Conservation (phyloP, 2,888 invertebrate genomes). For the Philereme vetulata region DNA sequence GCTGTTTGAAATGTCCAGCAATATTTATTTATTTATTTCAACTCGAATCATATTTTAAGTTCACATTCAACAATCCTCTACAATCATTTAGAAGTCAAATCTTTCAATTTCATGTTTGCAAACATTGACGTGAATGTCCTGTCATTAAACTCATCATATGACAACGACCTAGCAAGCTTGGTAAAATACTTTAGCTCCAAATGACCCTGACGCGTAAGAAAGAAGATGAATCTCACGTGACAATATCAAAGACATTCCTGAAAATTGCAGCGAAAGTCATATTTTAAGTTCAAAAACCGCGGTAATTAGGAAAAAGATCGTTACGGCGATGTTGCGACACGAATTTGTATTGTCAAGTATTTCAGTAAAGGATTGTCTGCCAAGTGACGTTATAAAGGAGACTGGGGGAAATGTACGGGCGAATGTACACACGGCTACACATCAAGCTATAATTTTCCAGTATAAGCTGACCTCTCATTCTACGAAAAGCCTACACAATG, state of each 20-base stretch:
- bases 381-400: background rate
- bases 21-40: too few species aligned
- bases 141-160: conserved; percentile 22
- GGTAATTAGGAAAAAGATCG: conserved; percentile 40
- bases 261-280: conserved; percentile 23
- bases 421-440: too few species aligned
- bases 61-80: too few species aligned
- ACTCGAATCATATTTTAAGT: too few species aligned
- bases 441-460: too few species aligned
- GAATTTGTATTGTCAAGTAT: conserved; percentile 22
- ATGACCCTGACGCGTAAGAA: conserved; percentile 18
- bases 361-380: conserved; percentile 10
- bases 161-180: conserved; percentile 36
- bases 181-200: conserved; percentile 28
- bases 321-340: conserved; percentile 35
- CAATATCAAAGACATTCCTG: conserved; percentile 37
- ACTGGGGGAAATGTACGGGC: too few species aligned
- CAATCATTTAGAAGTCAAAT: too few species aligned
- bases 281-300: conserved; percentile 28
- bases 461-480: too few species aligned
- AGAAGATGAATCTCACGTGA: conserved; percentile 32
- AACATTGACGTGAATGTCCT: conserved; percentile 25
- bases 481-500: too few species aligned
- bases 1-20: too few species aligned
- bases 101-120: background rate